Evolutionary conservation across 2,113 vertebrate species (phyloP).

Genomic region (Pseudopipra pipra): DNA sequence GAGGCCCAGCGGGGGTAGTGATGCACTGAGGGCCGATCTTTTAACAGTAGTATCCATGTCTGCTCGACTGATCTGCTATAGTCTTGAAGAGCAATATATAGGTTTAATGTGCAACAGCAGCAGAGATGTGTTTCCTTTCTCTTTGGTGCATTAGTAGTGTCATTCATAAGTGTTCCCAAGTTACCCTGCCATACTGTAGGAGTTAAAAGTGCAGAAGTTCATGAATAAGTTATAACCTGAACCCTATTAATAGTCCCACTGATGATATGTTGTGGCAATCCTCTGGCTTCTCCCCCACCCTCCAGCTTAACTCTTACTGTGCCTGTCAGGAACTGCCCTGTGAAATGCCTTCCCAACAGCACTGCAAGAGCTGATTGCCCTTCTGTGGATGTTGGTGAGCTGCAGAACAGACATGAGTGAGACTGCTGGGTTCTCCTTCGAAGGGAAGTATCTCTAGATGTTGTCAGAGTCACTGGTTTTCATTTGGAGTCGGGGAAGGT

Average conservation of each 20-base stretch:
- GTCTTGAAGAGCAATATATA: neutral
- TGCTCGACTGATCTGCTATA: conserved; percentile 10
- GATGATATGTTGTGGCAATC: conserved; percentile 49
- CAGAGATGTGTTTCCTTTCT: conserved; percentile 5
- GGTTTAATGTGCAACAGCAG: conserved; percentile 35
- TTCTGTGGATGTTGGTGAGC: neutral
- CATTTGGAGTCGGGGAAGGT: neutral
- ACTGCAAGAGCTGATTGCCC: neutral
- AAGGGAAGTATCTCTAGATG: neutral
- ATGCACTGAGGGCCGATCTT: neutral
- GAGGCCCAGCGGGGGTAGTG: neutral
- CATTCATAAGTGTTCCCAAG: conserved; percentile 18
- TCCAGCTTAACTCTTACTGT: conserved; percentile 7
- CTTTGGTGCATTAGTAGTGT: conserved; percentile 46
- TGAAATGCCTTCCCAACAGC: neutral
- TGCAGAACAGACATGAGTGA: neutral
- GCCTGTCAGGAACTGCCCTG: neutral
- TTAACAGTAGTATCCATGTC: conserved; percentile 37
- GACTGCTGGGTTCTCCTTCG: neutral
- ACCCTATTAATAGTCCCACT: conserved; percentile 55
- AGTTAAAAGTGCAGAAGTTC: conserved; percentile 60
- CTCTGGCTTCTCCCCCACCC: neutral
- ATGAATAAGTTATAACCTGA: conserved; percentile 63
- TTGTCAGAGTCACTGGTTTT: neutral
- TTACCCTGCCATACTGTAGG: neutral